These are phyloP conservation scores for Haemorhous mexicanus DNA, from an alignment of 2,113 vertebrate species.

Conservation along the genomic window DNA sequence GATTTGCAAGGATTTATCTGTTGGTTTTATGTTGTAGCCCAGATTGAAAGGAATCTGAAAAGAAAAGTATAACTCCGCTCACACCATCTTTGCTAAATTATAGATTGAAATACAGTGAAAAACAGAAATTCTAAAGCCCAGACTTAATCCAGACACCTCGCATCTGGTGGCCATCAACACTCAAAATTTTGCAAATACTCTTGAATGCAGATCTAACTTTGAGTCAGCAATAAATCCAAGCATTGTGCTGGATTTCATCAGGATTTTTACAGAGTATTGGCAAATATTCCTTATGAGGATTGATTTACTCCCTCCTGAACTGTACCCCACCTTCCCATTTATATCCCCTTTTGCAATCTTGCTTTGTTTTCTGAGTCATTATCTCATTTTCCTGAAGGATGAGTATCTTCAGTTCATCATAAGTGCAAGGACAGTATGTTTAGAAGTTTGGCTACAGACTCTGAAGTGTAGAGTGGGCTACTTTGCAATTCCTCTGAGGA, in stretches of 20 bases:
- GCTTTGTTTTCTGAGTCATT: background rate
- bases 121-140: background rate
- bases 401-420: background rate
- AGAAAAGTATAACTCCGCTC: background rate
- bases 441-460: background rate
- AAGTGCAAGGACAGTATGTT: background rate
- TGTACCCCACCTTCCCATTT: background rate
- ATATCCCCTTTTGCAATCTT: background rate
- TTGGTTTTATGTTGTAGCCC: background rate
- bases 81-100: background rate
- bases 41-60: background rate
- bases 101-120: background rate
- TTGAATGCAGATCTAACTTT: background rate
- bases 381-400: background rate
- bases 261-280: background rate
- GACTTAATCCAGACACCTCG: background rate
- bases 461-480: background rate
- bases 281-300: background rate
- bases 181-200: background rate
- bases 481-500: background rate
- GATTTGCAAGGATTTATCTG: background rate
- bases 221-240: background rate
- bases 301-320: background rate
- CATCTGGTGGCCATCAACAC: background rate
- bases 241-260: background rate